Evolutionary conservation across 2,888 invertebrate species (phyloP).

Genomic region (Drosophila borborema): DNA sequence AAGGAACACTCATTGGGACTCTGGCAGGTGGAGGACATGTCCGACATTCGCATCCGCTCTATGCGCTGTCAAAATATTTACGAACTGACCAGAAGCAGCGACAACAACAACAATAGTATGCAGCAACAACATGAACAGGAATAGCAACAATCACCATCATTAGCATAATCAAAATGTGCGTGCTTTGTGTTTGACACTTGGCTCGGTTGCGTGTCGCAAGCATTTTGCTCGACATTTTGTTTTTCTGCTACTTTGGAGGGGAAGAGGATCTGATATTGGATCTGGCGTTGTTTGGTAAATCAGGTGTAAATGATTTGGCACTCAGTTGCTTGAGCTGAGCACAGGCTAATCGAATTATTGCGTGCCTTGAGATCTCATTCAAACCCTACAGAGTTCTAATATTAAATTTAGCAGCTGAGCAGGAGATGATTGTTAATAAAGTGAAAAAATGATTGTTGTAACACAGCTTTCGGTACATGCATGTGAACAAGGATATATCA

Average conservation of each 20-base stretch:
- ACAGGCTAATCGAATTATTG: slow-evolving; percentile 46
- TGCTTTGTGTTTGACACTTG: slow-evolving; percentile 49
- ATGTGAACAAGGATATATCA: slow-evolving; percentile 33
- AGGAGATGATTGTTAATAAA: neutral
- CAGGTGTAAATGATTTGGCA: slow-evolving; percentile 75
- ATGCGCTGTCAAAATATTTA: slow-evolving; percentile 61
- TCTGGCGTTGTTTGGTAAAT: slow-evolving; percentile 45
- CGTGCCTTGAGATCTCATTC: slow-evolving; percentile 45
- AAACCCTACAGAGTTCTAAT: slow-evolving; percentile 9
- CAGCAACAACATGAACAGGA: slow-evolving; percentile 9
- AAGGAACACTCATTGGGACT: slow-evolving; percentile 20
- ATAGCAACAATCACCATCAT: slow-evolving; percentile 50
- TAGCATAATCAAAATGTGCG: slow-evolving; percentile 78
- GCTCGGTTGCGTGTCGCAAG: slow-evolving; percentile 59
- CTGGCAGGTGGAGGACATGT: slow-evolving; percentile 39
- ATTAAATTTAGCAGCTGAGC: neutral
- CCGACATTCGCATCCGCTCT: slow-evolving; percentile 43
- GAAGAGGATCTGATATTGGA: slow-evolving; percentile 10
- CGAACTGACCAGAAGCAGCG: slow-evolving; percentile 36
- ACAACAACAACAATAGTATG: slow-evolving; percentile 1
- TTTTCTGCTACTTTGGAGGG: slow-evolving; percentile 1
- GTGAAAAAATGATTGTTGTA: slow-evolving; percentile 24
- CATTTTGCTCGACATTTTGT: slow-evolving; percentile 46
- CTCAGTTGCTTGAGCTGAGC: slow-evolving; percentile 33
- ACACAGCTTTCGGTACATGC: neutral